Conservation (phyloP, 30 jellyfish, hydroid and myxozoan species). For the Hydractinia echinata region DNA sequence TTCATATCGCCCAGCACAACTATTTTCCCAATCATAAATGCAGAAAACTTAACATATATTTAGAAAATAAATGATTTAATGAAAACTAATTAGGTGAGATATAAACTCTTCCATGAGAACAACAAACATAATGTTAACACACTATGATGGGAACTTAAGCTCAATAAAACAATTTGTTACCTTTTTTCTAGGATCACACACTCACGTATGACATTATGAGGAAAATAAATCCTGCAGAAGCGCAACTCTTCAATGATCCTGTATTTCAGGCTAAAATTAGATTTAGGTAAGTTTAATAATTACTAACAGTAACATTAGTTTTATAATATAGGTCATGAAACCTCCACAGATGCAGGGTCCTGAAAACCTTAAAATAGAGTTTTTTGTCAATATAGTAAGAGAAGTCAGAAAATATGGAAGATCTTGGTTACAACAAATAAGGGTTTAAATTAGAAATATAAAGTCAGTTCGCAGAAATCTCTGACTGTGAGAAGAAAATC, state of each 20-base stretch:
- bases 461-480: too few relatives aligned
- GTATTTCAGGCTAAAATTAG: slow-evolving; percentile 65
- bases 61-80: not conserved
- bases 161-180: not conserved
- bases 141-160: not conserved
- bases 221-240: slow-evolving; percentile 68
- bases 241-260: slow-evolving; percentile 72
- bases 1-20: too few relatives aligned
- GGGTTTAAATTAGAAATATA: too few relatives aligned
- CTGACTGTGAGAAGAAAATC: too few relatives aligned
- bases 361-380: too few relatives aligned
- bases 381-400: too few relatives aligned
- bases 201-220: slow-evolving; percentile 65
- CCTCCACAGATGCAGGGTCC: too few relatives aligned
- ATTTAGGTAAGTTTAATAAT: slow-evolving; percentile 47
- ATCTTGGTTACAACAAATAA: too few relatives aligned
- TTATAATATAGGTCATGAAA: too few relatives aligned
- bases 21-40: too few relatives aligned
- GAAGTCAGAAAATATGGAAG: too few relatives aligned
- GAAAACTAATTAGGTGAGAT: not conserved
- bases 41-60: not conserved
- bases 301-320: not conserved
- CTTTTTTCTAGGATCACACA: slow-evolving; percentile 58
- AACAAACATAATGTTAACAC: not conserved
- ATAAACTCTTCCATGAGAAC: not conserved